Evolutionary conservation across 2,797 vertebrate genomes (phyloP).

Genomic region (Merluccius polli): DNA sequence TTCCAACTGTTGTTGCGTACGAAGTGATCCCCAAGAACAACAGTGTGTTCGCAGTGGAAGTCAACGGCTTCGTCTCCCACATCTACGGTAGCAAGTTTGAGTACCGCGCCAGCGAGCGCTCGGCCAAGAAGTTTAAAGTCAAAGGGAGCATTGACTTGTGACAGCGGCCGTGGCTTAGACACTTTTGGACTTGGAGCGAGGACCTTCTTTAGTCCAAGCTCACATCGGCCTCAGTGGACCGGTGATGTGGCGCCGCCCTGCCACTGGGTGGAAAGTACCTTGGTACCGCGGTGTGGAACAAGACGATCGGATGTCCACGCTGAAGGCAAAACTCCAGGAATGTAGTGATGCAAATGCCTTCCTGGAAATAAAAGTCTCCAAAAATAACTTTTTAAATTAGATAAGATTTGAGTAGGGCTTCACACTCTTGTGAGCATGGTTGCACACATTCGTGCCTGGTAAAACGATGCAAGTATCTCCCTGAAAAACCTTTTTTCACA

Average conservation of each 20-base stretch:
- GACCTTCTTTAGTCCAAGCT: background rate
- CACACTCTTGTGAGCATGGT: no score
- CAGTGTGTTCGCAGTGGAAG: constrained; percentile 85
- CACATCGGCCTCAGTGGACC: background rate
- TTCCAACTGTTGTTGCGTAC: constrained; percentile 44
- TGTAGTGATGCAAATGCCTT: no score
- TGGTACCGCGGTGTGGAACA: background rate
- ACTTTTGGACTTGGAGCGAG: background rate
- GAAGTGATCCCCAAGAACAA: constrained; percentile 90
- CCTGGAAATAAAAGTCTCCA: no score
- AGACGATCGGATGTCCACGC: background rate
- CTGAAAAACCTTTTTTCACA: no score
- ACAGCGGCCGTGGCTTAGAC: constrained; percentile 2
- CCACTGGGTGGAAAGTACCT: background rate
- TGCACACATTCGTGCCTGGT: background rate
- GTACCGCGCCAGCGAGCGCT: constrained; percentile 85
- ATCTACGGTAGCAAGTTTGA: constrained; percentile 92
- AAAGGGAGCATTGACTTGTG: constrained; percentile 88
- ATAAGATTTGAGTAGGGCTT: no score
- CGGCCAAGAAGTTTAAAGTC: constrained; percentile 91
- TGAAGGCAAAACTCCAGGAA: background rate
- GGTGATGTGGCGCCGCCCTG: background rate
- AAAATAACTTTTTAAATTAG: no score
- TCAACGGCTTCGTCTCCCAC: constrained; percentile 84
- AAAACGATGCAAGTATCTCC: background rate